Percentiles rank a stretch among this genome's conserved stretches.
phyloP scores from a whole-genome alignment of 2,797 vertebrate species.

The Karalla daura region DNA sequence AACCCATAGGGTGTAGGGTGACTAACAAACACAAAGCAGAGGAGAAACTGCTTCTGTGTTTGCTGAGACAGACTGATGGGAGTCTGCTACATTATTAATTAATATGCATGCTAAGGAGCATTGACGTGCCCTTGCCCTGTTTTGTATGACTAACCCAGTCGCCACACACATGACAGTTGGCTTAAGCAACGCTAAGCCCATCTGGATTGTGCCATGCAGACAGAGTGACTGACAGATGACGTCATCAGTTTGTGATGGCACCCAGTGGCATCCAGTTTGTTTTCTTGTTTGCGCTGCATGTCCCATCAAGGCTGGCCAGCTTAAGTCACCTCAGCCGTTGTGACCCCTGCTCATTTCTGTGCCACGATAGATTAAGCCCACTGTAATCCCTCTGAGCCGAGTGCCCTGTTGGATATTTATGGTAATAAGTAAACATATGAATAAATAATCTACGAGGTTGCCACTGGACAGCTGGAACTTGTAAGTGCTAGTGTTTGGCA shows the following conservation, averaged over 20 bases:
- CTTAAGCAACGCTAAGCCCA: constrained; percentile 31
- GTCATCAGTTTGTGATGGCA: constrained; percentile 55
- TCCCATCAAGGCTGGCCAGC: constrained; percentile 73
- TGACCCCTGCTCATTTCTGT: constrained; percentile 84
- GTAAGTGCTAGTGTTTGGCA: constrained; percentile 66
- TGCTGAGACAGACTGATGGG: background rate
- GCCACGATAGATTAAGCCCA: constrained; percentile 76
- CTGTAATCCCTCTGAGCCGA: constrained; percentile 78
- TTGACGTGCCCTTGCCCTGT: constrained; percentile 21
- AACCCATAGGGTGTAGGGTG: background rate
- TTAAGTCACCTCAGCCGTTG: constrained; percentile 77
- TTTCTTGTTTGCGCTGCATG: constrained; percentile 74
- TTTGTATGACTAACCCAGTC: constrained; percentile 24
- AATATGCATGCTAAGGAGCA: constrained; percentile 11
- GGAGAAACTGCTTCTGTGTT: background rate
- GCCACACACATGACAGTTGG: constrained; percentile 15
- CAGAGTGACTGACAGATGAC: constrained; percentile 60
- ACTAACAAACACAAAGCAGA: constrained; percentile 2
- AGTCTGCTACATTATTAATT: background rate
- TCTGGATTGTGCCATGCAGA: constrained; percentile 38
- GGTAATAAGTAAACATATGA: constrained; percentile 83
- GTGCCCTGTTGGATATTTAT: constrained; percentile 77
- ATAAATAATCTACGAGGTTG: constrained; percentile 77
- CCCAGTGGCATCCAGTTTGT: constrained; percentile 60
- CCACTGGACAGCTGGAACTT: constrained; percentile 72